These are phyloP conservation scores for Chaetophractus vellerosus DNA, from an alignment of 2,797 vertebrate species.

Conservation along the genomic window DNA sequence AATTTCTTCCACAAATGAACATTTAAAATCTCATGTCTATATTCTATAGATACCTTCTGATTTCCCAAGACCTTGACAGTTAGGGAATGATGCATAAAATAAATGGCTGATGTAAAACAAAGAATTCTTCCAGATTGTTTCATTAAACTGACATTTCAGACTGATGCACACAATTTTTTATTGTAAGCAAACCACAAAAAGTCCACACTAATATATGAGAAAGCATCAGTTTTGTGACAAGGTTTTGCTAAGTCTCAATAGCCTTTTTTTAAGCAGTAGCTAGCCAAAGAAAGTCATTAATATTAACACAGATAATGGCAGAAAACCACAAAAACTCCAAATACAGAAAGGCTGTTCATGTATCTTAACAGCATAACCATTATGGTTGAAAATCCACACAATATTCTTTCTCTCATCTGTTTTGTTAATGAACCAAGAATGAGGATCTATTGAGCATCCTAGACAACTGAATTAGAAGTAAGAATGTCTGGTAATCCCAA, in stretches of 20 bases:
- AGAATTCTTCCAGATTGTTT: conserved; percentile 67
- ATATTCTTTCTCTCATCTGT: conserved; percentile 82
- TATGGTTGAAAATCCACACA: conserved; percentile 80
- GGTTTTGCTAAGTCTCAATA: conserved; percentile 63
- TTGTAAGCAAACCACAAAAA: conserved; percentile 67
- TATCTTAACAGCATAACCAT: conserved; percentile 78
- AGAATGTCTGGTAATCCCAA: conserved; percentile 66
- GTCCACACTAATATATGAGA: conserved; percentile 63
- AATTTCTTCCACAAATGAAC: conserved; percentile 65
- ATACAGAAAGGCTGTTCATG: conserved; percentile 81
- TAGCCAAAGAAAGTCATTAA: conserved; percentile 77
- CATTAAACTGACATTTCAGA: conserved; percentile 54
- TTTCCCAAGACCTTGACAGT: conserved; percentile 60
- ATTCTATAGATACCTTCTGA: conserved; percentile 42
- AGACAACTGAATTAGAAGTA: conserved; percentile 81
- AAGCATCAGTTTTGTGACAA: conserved; percentile 65
- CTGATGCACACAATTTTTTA: conserved; percentile 55
- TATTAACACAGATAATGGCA: conserved; percentile 79
- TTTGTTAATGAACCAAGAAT: conserved; percentile 81
- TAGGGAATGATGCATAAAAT: conserved; percentile 55
- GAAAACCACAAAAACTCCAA: conserved; percentile 79
- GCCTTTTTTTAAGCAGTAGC: conserved; percentile 44
- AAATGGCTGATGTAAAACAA: conserved; percentile 40
- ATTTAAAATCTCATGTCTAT: conserved; percentile 37
- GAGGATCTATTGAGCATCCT: conserved; percentile 75